These are phyloP conservation scores for Menidia menidia DNA, from an alignment of 2,797 vertebrate species.

Conservation along the genomic window DNA sequence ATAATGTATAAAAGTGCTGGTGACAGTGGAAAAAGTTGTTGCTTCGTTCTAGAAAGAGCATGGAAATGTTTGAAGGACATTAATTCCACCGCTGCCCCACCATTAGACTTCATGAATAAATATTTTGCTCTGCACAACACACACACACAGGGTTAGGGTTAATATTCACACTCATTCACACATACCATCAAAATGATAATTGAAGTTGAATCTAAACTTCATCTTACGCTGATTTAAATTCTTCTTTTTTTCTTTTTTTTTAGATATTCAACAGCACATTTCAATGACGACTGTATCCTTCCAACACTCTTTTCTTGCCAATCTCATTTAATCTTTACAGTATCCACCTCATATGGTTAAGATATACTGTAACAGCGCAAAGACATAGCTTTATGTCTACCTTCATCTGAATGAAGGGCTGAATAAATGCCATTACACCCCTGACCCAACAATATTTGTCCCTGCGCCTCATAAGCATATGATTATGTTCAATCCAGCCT, in stretches of 20 bases:
- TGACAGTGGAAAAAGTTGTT: too few species aligned
- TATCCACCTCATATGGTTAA: not conserved
- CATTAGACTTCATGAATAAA: too few species aligned
- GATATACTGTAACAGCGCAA: not conserved
- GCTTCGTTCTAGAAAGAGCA: too few species aligned
- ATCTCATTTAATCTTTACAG: slow-evolving; percentile 11
- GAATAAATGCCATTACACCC: slow-evolving; percentile 6
- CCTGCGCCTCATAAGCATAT: slow-evolving; percentile 2
- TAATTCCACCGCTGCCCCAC: too few species aligned
- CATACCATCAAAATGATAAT: not conserved
- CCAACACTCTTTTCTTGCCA: slow-evolving; percentile 3
- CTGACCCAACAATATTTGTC: slow-evolving; percentile 12
- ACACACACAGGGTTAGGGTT: not conserved
- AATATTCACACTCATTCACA: not conserved
- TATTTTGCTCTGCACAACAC: too few species aligned
- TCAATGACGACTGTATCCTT: slow-evolving; percentile 8
- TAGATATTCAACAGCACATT: not conserved
- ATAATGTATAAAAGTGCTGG: too few species aligned
- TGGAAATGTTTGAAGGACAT: too few species aligned
- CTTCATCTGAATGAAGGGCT: not conserved
- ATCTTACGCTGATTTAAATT: not conserved
- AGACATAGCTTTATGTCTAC: not conserved
- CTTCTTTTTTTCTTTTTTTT: not conserved
- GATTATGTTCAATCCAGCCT: slow-evolving; percentile 18
- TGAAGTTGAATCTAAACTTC: not conserved